phyloP scores from a whole-genome alignment of 2,797 vertebrate genomes.

The Myotis myotis region DNA sequence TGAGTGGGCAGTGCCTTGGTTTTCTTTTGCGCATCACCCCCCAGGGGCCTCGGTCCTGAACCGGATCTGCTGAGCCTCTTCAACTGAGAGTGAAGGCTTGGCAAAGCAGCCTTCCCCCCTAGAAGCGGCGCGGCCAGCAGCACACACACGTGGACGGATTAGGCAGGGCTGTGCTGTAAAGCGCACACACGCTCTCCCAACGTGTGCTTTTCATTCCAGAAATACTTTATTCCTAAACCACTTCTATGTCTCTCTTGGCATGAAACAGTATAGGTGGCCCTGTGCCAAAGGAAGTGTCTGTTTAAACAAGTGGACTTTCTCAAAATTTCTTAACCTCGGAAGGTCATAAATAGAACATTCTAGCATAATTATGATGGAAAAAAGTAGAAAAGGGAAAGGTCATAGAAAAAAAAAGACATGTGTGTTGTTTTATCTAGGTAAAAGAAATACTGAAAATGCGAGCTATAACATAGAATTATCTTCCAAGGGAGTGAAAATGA shows the following conservation, averaged over 20 bases:
- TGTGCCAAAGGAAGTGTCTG: constrained; percentile 58
- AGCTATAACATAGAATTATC: constrained; percentile 54
- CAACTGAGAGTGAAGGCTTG: not conserved
- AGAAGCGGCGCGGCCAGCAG: not conserved
- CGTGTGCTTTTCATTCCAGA: constrained; percentile 67
- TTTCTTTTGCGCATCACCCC: not conserved
- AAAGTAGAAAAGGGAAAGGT: constrained; percentile 19
- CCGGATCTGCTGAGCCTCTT: not conserved
- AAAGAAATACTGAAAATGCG: constrained; percentile 45
- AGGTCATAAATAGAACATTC: constrained; percentile 47
- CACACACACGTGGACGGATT: constrained; percentile 54
- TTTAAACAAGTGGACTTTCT: constrained; percentile 36
- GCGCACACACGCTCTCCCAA: constrained; percentile 39
- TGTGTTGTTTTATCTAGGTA: not conserved
- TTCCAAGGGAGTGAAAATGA: constrained; percentile 39
- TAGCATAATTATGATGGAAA: constrained; percentile 35
- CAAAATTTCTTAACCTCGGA: constrained; percentile 42
- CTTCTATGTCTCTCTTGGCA: constrained; percentile 60
- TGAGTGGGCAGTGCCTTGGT: not conserved
- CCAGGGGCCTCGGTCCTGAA: not conserved
- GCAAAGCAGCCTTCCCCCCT: not conserved
- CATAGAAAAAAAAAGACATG: not conserved
- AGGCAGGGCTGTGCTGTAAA: not conserved
- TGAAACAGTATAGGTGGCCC: constrained; percentile 20
- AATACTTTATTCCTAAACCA: constrained; percentile 60